A percentile compares a stretch with the other conserved stretches of the same genome.
These are phyloP conservation scores for Xiphydria camelus DNA, from an alignment of 2,888 invertebrate genomes.

Conservation along the genomic window DNA sequence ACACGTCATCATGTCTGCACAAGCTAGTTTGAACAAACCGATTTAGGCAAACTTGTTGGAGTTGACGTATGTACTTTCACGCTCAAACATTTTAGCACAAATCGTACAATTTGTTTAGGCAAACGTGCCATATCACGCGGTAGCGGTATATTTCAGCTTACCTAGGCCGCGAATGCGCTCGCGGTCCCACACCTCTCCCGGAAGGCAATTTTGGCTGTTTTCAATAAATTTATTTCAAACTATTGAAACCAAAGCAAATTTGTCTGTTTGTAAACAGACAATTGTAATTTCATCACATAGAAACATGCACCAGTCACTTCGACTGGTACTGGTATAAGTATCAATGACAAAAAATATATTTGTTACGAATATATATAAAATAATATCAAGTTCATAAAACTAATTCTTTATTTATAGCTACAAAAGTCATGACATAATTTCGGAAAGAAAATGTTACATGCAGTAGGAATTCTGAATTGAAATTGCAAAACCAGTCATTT, in stretches of 20 bases:
- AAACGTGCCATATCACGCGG: too few species aligned
- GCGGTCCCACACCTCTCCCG: too few species aligned
- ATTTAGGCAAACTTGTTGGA: too few species aligned
- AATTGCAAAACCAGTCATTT: constrained; percentile 8
- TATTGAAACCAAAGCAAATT: constrained; percentile 14
- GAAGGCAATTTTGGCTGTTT: constrained; percentile 11
- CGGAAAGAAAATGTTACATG: constrained; percentile 17
- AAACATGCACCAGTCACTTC: constrained; percentile 20
- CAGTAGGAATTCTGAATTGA: constrained; percentile 20
- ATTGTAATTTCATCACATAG: constrained; percentile 14
- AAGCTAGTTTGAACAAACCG: too few species aligned
- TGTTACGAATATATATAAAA: constrained; percentile 14
- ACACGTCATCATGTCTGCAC: too few species aligned
- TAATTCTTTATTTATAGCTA: constrained; percentile 18
- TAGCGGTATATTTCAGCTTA: too few species aligned
- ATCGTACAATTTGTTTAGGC: too few species aligned
- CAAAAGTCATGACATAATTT: constrained; percentile 20
- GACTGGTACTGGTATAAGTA: constrained; percentile 15
- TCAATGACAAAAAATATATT: constrained; percentile 17
- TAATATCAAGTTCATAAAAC: constrained; percentile 15
- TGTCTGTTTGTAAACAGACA: constrained; percentile 11
- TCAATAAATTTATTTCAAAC: constrained; percentile 1
- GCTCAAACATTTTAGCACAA: too few species aligned
- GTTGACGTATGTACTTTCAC: too few species aligned
- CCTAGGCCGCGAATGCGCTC: too few species aligned